Base-by-base conservation (phyloP, 1,140 invertebrate species). In the Mesaphorura yosii region DNA sequence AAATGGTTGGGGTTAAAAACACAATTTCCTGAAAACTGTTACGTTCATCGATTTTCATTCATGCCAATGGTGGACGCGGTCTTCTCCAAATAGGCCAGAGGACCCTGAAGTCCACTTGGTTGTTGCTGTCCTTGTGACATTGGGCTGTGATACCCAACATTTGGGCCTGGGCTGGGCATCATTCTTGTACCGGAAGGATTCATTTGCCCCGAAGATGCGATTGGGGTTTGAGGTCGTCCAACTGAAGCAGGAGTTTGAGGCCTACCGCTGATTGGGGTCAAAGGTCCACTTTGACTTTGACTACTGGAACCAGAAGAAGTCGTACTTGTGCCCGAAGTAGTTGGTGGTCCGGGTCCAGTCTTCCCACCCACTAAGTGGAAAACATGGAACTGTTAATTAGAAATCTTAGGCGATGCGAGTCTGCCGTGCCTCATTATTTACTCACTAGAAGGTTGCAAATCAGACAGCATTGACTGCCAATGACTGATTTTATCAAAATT, bases 401-500 rank as follows among this genome's bases (percentile, higher is more conserved):
- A n/a, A n/a, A n/a, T n/a, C n/a, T 37, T 37, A 12, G 34, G 34
- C 34, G 12, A 37, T 12, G 12, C n/a, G 34, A 12, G 12, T 12
- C 12, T 17, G 17, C 19, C 22, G 22, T 12, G 22, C n/a, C n/a
- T n/a, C n/a, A n/a, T n/a, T n/a, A n/a, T n/a, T n/a, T n/a, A n/a
- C n/a, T n/a, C n/a, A n/a, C n/a, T n/a, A n/a, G 58, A 29, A 34
- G 60, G 74, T 64, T 78, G 77, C 52, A 81, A 64, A 67, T 89
- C 86, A 0, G 82, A 81, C 12, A 95, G 71, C 25, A 92, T 71
- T 62, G 78, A 82, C 67, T 93, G 88, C 90, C 89, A 95, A 39
- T 85, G 78, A 14, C 79, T 77, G 37, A 94, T 82, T 66, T 91
- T 90, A 28, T 92, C 88, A 66, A 90, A 87, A 66, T 93, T 88